Evolutionary conservation across 2,113 vertebrate species (phyloP).

Genomic region (Mugil cephalus): DNA sequence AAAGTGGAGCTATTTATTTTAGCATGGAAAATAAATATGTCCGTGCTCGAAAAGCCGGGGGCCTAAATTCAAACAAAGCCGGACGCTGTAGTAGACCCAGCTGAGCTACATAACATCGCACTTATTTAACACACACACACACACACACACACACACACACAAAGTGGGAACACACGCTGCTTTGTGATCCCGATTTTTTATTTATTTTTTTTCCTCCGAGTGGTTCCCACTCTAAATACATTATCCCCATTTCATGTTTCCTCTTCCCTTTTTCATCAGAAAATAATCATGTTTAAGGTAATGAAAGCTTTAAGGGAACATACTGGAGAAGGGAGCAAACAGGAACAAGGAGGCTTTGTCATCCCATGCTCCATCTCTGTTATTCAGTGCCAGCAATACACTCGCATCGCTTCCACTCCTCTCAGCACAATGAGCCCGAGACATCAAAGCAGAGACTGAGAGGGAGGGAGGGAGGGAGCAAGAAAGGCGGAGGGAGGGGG

Average conservation of each 20-base stretch:
- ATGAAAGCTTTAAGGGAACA: constrained; percentile 55
- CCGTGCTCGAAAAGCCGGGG: constrained; percentile 42
- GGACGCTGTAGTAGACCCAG: constrained; percentile 55
- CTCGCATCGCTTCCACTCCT: constrained; percentile 55
- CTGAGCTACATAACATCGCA: constrained; percentile 54
- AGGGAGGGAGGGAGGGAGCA: constrained; percentile 12
- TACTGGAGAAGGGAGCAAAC: constrained; percentile 48
- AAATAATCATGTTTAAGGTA: constrained; percentile 62
- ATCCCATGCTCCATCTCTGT: constrained; percentile 56
- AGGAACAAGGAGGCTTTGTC: constrained; percentile 62
- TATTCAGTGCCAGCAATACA: constrained; percentile 55
- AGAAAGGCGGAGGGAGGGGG: constrained; percentile 19
- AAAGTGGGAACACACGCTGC: neutral
- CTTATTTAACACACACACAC: constrained; percentile 15
- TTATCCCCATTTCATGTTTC: constrained; percentile 33
- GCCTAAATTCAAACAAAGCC: constrained; percentile 64
- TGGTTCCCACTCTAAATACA: constrained; percentile 18
- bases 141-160: neutral
- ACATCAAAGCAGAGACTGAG: constrained; percentile 72
- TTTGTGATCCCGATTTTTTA: constrained; percentile 10
- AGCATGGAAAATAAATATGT: constrained; percentile 72
- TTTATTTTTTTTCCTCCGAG: constrained; percentile 29
- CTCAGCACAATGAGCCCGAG: constrained; percentile 65
- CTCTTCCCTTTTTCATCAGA: constrained; percentile 30
- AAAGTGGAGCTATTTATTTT: constrained; percentile 76